These are phyloP conservation scores for Desmophyllum pertusum DNA, from an alignment of 92 coral and sea anemone genomes.

Conservation along the genomic window DNA sequence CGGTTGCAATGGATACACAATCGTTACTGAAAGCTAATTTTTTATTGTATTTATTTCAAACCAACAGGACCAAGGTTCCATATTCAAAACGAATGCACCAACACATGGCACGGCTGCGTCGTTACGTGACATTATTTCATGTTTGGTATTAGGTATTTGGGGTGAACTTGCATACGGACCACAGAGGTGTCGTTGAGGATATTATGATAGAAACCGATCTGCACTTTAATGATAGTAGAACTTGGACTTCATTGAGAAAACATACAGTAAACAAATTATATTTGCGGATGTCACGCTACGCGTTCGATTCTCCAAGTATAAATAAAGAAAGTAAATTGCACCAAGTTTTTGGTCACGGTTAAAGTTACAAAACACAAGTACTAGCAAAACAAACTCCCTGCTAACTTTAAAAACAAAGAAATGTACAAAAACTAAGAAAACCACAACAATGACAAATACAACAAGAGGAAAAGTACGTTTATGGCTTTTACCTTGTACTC, in stretches of 20 bases:
- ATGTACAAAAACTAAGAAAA: neutral
- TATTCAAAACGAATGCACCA: neutral
- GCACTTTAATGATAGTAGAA: neutral
- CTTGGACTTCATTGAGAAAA: too few relatives aligned
- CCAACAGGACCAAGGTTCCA: slow-evolving; percentile 30
- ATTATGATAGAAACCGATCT: too few relatives aligned
- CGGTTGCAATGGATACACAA: too few relatives aligned
- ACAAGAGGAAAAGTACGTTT: neutral
- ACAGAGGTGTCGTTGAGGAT: too few relatives aligned
- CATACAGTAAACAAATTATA: neutral
- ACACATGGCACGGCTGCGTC: slow-evolving; percentile 12
- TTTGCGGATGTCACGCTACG: neutral
- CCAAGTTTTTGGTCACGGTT: neutral
- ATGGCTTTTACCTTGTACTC: too few relatives aligned
- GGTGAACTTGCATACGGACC: neutral
- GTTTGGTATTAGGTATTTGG: neutral
- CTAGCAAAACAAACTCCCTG: neutral
- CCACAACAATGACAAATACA: neutral
- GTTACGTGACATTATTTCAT: neutral
- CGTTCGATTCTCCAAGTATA: neutral
- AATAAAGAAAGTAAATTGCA: neutral
- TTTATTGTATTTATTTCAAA: neutral
- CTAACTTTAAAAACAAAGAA: neutral
- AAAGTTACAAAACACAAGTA: neutral
- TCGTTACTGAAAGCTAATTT: too few relatives aligned